Base-by-base conservation (phyloP, 2,888 invertebrate genomes). In the Drosophila longiperda region DNA sequence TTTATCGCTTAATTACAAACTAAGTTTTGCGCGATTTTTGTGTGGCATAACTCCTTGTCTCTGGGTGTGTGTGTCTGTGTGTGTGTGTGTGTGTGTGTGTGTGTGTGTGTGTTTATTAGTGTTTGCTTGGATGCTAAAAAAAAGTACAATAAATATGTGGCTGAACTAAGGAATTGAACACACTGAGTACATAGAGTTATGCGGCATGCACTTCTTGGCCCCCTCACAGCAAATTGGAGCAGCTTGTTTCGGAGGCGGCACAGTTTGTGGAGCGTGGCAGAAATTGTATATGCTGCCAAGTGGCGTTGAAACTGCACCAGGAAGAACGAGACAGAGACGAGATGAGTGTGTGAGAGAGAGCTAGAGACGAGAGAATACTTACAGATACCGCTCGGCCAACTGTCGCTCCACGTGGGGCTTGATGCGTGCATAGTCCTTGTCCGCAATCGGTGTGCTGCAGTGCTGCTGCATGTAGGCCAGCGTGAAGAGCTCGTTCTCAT, bases 351-450 rank as follows among this genome's bases (percentile, higher is more conserved):
- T 36, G 12, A 61, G 12, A 45, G 15, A 55, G 2, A 53, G n/a
- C 38, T 15, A 70, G 45, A 61, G 26, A 52, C 8, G 34, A 63
- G 9, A 59, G 3, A 34, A 17, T 3, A 80, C 92, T 83, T 80
- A 93, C 93, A 92, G 84, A 79, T 93, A 91, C 55, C 91, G 78
- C 75, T 93, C 93, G 11, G 92, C 91, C 57, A 93, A 70, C 73
- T 91, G 90, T 11, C 91, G 90, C 73, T 93, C 93, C 26, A 93
- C 91, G 38, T 92, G 91, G n/a, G 93, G 92, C 78, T 93, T 93
- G 23, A 92, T 92, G 57, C 87, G 88, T 38, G 91, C 91, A 79
- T 93, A 93, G 66, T 92, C 91, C 78, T 91, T 92, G 54, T 91
- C 91, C 58, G 92, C 90, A 65, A 93, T 90, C 5, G 91, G 82